Percentiles rank a stretch among this genome's conserved stretches.
Conservation (phyloP, 1,140 invertebrate species). For the Sinonovacula constricta region DNA sequence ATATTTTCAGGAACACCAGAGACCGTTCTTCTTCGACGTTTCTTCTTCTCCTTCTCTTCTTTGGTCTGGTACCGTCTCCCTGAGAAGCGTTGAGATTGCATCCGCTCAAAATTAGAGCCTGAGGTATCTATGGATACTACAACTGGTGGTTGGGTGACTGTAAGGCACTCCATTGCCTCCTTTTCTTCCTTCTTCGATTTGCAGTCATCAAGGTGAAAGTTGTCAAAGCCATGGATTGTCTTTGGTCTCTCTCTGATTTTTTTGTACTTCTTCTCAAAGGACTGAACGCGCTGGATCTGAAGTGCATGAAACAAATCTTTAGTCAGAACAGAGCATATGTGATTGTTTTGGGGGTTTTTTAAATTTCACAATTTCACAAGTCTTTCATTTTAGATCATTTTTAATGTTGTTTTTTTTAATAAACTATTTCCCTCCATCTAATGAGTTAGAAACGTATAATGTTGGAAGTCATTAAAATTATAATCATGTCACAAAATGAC, state of each 20-base stretch:
- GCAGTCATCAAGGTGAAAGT: slow-evolving; percentile 52
- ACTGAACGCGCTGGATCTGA: slow-evolving; percentile 55
- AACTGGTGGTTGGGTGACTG: slow-evolving; percentile 58
- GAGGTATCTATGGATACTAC: slow-evolving; percentile 72
- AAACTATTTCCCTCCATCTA: too few relatives aligned
- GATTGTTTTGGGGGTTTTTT: too few relatives aligned
- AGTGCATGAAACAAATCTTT: too few relatives aligned
- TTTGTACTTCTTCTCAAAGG: slow-evolving; percentile 70
- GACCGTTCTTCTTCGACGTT: slow-evolving; percentile 65
- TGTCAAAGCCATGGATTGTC: slow-evolving; percentile 64
- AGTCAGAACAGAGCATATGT: too few relatives aligned
- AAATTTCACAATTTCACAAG: too few relatives aligned
- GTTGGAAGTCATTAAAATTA: too few relatives aligned
- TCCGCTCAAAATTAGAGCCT: slow-evolving; percentile 68
- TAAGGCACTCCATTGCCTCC: slow-evolving; percentile 54
- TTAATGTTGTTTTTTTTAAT: too few relatives aligned
- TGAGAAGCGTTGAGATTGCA: slow-evolving; percentile 69
- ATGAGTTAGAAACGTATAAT: too few relatives aligned
- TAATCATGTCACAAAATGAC: too few relatives aligned
- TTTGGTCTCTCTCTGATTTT: slow-evolving; percentile 58
- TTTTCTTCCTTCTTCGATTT: slow-evolving; percentile 46
- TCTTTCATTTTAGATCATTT: too few relatives aligned
- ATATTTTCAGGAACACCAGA: slow-evolving; percentile 70
- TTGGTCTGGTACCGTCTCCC: slow-evolving; percentile 51
- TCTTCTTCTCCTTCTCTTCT: slow-evolving; percentile 51